Conservation (phyloP, 1,140 invertebrate genomes). For the Musca domestica region DNA sequence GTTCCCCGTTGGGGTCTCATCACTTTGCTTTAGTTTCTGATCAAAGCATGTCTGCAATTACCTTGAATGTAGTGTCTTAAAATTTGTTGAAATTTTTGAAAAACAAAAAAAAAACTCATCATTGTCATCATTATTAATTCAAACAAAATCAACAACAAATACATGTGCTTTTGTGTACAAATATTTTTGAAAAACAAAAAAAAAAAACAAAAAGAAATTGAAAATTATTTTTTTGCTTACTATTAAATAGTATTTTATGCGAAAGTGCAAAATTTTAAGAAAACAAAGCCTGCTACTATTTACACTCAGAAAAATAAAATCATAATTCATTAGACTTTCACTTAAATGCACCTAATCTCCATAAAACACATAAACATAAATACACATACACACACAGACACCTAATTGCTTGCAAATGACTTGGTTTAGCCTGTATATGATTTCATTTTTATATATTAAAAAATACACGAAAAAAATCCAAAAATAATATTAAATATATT, state of each 20-base stretch:
- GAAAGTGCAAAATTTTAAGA: slow-evolving; percentile 37
- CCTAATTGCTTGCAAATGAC: too few relatives aligned
- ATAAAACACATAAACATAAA: too few relatives aligned
- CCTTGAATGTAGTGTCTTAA: slow-evolving; percentile 22
- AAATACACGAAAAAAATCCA: slow-evolving; percentile 26
- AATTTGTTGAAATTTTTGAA: not conserved
- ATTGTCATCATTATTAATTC: not conserved
- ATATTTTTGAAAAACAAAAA: not conserved
- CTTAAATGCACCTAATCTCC: too few relatives aligned
- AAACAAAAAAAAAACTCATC: slow-evolving; percentile 10
- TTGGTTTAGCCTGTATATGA: too few relatives aligned
- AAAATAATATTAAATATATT: slow-evolving; percentile 24
- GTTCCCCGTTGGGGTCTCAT: too few relatives aligned
- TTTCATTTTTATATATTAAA: slow-evolving; percentile 26
- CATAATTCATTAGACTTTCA: not conserved
- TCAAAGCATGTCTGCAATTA: slow-evolving; percentile 20
- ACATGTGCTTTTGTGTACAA: slow-evolving; percentile 17
- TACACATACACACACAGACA: too few relatives aligned
- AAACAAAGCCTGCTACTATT: slow-evolving; percentile 16
- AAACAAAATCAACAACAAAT: slow-evolving; percentile 3
- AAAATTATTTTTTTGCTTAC: slow-evolving; percentile 34
- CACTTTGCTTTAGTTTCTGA: slow-evolving; percentile 4
- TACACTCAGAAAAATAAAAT: not conserved
- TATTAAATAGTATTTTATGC: slow-evolving; percentile 41
- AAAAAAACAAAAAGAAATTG: not conserved